Conservation (phyloP, 2,797 vertebrate species). For the Gymnopithys bicolor region DNA sequence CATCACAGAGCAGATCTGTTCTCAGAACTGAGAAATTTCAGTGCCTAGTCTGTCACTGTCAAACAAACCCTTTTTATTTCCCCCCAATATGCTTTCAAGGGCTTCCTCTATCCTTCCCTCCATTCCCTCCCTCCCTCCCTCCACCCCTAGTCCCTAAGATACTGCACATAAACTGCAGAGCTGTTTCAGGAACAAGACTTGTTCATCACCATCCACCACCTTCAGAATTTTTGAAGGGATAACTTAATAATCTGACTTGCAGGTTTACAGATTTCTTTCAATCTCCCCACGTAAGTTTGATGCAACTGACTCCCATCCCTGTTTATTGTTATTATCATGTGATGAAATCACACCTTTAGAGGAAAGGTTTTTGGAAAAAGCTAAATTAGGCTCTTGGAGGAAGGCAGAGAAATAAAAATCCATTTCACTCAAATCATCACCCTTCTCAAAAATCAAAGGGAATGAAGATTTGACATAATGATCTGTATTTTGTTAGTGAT, state of each 20-base stretch:
- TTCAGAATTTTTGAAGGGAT: background rate
- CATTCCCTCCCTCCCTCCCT: background rate
- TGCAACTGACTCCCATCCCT: background rate
- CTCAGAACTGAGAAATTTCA: constrained; percentile 4
- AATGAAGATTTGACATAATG: background rate
- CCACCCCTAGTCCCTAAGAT: background rate
- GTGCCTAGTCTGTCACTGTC: constrained; percentile 48
- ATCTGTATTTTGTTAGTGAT: background rate
- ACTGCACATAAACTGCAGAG: background rate
- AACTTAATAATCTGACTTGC: background rate
- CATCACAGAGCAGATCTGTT: constrained; percentile 33
- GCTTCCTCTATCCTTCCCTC: background rate
- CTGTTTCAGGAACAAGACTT: background rate
- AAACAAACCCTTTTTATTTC: constrained; percentile 44
- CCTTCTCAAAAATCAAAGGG: background rate
- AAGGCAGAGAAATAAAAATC: background rate
- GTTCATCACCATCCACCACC: background rate
- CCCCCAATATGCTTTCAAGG: constrained; percentile 14
- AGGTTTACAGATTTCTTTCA: background rate
- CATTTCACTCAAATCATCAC: background rate
- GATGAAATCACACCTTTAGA: background rate
- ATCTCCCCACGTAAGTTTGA: background rate
- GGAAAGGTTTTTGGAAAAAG: background rate
- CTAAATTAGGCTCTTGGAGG: background rate
- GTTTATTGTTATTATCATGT: background rate